Evolutionary conservation across 1,140 invertebrate species (phyloP).

Genomic region (Temnothorax curvispinosus): DNA sequence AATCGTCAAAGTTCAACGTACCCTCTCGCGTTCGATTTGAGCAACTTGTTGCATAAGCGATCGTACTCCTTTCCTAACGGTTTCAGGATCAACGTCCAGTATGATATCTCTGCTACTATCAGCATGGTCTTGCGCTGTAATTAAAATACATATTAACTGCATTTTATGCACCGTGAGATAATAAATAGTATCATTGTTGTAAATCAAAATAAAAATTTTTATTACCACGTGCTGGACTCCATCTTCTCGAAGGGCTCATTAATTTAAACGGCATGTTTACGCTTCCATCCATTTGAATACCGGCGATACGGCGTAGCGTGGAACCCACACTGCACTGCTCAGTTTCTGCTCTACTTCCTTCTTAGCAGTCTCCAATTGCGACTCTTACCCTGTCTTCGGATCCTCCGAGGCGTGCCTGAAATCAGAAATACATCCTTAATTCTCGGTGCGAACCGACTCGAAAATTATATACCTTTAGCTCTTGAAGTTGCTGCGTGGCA

Average conservation of each 20-base stretch:
- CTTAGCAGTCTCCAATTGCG: conserved; percentile 91
- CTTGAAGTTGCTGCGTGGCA: conserved; percentile 94
- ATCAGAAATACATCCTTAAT: neutral
- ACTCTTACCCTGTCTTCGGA: conserved; percentile 93
- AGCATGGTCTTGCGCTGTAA: conserved; percentile 84
- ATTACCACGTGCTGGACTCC: conserved; percentile 88
- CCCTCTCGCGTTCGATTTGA: conserved; percentile 93
- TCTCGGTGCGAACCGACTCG: neutral
- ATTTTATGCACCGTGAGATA: neutral
- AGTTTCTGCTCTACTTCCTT: conserved; percentile 94
- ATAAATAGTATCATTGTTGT: neutral
- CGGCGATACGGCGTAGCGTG: conserved; percentile 92
- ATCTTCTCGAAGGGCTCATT: conserved; percentile 89
- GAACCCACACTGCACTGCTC: conserved; percentile 92
- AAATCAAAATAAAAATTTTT: neutral
- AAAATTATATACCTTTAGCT: conserved; percentile 89
- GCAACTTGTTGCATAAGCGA: conserved; percentile 96
- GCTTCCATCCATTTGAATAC: conserved; percentile 92
- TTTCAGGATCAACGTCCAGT: conserved; percentile 94
- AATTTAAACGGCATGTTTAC: conserved; percentile 89
- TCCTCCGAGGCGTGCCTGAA: conserved; percentile 91
- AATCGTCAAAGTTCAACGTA: conserved; percentile 69
- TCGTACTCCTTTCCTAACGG: conserved; percentile 93
- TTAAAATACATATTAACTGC: conserved; percentile 41
- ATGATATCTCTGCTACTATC: conserved; percentile 87